Conservation (phyloP, 2,888 invertebrate species). For the Fabriciana adippe region DNA sequence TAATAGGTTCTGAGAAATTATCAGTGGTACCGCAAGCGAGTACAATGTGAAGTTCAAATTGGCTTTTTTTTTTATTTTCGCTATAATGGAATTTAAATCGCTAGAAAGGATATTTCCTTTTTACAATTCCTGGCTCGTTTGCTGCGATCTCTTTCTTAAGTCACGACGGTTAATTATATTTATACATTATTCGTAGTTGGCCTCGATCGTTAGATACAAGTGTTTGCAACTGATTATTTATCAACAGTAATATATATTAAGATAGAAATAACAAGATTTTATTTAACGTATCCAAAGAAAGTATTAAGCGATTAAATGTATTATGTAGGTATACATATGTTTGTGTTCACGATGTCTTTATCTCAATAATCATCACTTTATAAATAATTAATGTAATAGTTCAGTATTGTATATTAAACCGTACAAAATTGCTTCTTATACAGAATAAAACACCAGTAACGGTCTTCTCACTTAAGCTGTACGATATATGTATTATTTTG, state of each 20-base stretch:
- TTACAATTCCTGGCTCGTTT: slow-evolving; percentile 64
- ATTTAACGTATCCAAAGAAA: too few relatives aligned
- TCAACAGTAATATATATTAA: slow-evolving; percentile 20
- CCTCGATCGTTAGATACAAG: slow-evolving; percentile 45
- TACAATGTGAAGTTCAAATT: slow-evolving; percentile 59
- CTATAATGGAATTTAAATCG: slow-evolving; percentile 73
- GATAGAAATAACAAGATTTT: not conserved
- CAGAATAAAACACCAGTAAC: too few relatives aligned
- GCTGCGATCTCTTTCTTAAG: slow-evolving; percentile 61
- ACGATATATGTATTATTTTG: too few relatives aligned
- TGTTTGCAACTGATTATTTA: slow-evolving; percentile 37
- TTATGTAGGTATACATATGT: too few relatives aligned
- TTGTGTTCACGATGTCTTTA: too few relatives aligned
- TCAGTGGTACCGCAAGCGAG: slow-evolving; percentile 42
- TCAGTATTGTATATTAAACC: too few relatives aligned
- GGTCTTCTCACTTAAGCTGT: too few relatives aligned
- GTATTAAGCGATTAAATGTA: too few relatives aligned
- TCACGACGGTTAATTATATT: slow-evolving; percentile 73
- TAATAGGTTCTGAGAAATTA: slow-evolving; percentile 41
- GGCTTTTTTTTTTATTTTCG: slow-evolving; percentile 64
- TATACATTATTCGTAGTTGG: slow-evolving; percentile 53
- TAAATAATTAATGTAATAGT: too few relatives aligned
- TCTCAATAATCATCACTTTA: too few relatives aligned
- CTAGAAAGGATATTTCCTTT: slow-evolving; percentile 66
- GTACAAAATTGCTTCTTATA: too few relatives aligned